Conservation (phyloP, 2,888 invertebrate genomes). For the Orthosia incerta region DNA sequence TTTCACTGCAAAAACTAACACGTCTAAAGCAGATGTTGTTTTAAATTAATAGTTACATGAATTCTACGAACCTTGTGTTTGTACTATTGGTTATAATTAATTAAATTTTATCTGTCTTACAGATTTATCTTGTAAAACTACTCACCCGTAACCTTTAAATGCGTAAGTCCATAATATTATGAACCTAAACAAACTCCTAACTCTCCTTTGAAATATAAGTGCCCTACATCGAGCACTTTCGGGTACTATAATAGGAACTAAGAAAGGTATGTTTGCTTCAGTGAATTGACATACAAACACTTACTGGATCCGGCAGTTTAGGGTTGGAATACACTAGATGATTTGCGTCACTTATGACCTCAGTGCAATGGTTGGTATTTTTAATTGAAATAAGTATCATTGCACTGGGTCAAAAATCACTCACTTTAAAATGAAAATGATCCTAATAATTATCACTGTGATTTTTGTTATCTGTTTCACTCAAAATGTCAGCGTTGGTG, state of each 20-base stretch:
- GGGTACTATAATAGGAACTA: constrained; percentile 9
- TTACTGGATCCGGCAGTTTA: constrained; percentile 80
- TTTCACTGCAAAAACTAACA: neutral
- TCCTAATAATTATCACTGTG: neutral
- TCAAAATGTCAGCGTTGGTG: neutral
- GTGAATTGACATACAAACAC: constrained; percentile 53
- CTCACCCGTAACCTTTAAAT: constrained; percentile 1
- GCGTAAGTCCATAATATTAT: neutral
- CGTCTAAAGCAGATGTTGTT: constrained; percentile 15
- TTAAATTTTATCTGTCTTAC: neutral
- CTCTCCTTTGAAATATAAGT: constrained; percentile 9
- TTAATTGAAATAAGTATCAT: too few relatives aligned
- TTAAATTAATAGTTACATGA: neutral
- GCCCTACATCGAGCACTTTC: constrained; percentile 7
- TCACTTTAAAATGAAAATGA: neutral
- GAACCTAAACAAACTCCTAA: neutral
- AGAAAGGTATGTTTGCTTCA: constrained; percentile 23
- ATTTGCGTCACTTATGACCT: too few relatives aligned
- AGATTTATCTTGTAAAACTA: neutral
- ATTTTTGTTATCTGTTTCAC: neutral
- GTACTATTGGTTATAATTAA: neutral
- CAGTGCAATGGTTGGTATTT: too few relatives aligned
- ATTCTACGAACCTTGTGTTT: neutral
- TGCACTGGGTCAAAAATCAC: too few relatives aligned
- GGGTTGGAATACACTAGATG: constrained; percentile 80